Evolutionary conservation across 2,888 invertebrate species (phyloP).

Genomic region (Stenodera caucasica): DNA sequence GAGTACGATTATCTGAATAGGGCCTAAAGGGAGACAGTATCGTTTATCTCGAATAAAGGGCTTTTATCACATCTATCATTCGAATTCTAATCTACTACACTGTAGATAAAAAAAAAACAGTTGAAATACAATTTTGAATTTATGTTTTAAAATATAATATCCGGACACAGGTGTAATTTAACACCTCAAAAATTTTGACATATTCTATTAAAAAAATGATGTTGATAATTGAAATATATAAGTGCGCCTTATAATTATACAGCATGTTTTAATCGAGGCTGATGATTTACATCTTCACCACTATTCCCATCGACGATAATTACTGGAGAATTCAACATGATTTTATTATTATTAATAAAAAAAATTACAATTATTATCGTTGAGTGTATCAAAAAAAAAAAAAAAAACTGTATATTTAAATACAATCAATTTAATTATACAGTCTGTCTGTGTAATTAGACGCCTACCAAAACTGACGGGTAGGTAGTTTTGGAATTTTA

Average conservation of each 20-base stretch:
- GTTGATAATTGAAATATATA: constrained; percentile 13
- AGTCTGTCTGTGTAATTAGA: constrained; percentile 22
- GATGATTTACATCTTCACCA: constrained; percentile 14
- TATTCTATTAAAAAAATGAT: neutral
- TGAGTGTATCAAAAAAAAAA: neutral
- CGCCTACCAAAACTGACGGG: constrained; percentile 14
- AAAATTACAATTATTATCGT: no score
- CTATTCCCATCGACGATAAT: neutral
- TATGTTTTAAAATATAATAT: constrained; percentile 1
- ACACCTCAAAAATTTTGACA: constrained; percentile 6
- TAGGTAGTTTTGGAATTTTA: constrained; percentile 19
- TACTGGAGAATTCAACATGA: neutral
- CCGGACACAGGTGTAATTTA: neutral
- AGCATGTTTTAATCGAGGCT: neutral
- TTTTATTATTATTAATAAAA: no score
- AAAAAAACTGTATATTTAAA: constrained; percentile 22
- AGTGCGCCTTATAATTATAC: constrained; percentile 21
- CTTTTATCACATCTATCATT: no score
- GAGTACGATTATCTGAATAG: neutral
- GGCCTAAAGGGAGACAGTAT: neutral
- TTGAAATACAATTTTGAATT: no score
- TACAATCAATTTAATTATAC: constrained; percentile 30
- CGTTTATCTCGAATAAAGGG: neutral
- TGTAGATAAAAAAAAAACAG: no score
- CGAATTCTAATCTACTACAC: no score